Evolutionary conservation across 2,888 invertebrate genomes (phyloP).

Genomic region (Rhaphigaster nebulosa): DNA sequence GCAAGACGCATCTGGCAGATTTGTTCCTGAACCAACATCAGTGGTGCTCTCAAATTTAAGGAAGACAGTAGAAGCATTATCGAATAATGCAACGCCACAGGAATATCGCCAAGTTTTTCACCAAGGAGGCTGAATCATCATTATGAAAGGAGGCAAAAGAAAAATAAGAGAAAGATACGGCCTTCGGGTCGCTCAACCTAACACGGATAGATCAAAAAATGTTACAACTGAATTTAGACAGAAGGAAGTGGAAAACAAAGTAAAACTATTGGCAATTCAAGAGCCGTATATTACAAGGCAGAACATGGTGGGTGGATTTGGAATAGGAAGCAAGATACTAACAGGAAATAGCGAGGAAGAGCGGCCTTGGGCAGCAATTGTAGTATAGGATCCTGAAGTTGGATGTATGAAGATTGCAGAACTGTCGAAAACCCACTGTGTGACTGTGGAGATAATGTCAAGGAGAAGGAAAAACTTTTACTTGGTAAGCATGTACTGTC

Average conservation of each 20-base stretch:
- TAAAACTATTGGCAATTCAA: background rate
- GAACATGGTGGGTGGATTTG: conserved; percentile 27
- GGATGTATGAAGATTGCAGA: background rate
- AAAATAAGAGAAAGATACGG: background rate
- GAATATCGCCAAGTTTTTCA: no score
- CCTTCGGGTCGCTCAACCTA: background rate
- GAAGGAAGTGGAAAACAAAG: background rate
- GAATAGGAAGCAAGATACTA: background rate
- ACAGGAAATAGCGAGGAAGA: background rate
- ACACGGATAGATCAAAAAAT: conserved; percentile 2
- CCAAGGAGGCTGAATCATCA: background rate
- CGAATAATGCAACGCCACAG: no score
- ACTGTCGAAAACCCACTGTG: background rate
- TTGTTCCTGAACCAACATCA: background rate
- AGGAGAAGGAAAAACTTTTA: background rate
- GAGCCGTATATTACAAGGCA: background rate
- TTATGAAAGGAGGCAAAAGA: background rate
- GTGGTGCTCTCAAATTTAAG: background rate
- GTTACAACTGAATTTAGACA: background rate
- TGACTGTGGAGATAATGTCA: background rate
- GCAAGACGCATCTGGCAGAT: background rate
- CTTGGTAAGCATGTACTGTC: background rate
- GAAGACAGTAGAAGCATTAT: background rate
- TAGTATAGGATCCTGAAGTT: background rate
- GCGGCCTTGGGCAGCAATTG: conserved; percentile 17